Evolutionary conservation across 2,888 invertebrate species (phyloP), one percentile per base, ranked within the genome.

Genomic region (Sphaerophoria taeniata): DNA sequence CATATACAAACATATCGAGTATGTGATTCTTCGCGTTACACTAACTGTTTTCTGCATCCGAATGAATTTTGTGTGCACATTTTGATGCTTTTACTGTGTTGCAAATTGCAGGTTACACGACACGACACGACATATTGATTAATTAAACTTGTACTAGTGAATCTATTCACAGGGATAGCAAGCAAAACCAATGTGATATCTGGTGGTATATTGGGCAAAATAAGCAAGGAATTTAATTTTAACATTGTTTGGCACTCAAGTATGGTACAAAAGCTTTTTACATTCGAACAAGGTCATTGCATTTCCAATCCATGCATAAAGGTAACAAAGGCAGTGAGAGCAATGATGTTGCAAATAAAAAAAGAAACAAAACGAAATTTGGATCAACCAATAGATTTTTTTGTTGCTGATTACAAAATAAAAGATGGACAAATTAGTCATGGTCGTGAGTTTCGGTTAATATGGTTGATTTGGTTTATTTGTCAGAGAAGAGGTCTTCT

Each of bases 171-270:
- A 39, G 5, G 11, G 2, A 43, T 51, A 33, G 39, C 24, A 24
- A 24, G n/a, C n/a, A n/a, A n/a, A n/a, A n/a, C n/a, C n/a, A n/a
- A 24, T 24, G 24, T 24, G 24, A 24, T 24, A 24, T 24, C 1
- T 24, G 24, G 24, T 24, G 24, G 53, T 43, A 63, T n/a, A 47
- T 55, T 55, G 43, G 39, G 24, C 24, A 69, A 60, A 75, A 69
- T 75, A 51, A 69, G 67, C 60, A 75, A 60, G 49, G 65, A 75
- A 69, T 65, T 73, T 74, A 43, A 56, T 63, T 74, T 74, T 16
- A 63, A 63, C 55, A 55, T 63, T 61, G 78, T 49, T 65, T 58
- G 49, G 49, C 63, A 72, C 33, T 51, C n/a, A 49, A 39, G 12
- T 6, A 43, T 5, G 12, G 9, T 7, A 43, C 43, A 43, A 11